Evolutionary conservation across 2,797 vertebrate genomes (phyloP), one percentile per base, ranked within the genome.

Genomic region (Chiloscyllium punctatum): DNA sequence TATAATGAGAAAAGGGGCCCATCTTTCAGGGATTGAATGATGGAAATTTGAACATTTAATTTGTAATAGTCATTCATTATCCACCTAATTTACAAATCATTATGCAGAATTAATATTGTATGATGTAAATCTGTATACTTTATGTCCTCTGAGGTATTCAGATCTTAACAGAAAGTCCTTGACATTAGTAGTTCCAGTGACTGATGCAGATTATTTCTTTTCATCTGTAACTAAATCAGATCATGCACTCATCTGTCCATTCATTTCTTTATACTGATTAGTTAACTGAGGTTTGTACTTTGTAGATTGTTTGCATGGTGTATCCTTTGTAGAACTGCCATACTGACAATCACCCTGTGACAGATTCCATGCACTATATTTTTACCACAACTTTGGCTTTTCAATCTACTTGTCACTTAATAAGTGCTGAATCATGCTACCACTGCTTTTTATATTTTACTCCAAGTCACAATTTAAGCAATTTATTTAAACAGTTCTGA

Each of bases 261-360:
- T 97, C 96, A 96, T 97, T 96, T 96, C 96, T 96, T 96, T 96
- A 88, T 97, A 96, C 96, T 96, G 97, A 97, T 97, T 97, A 97
- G 97, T 97, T 97, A 97, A 97, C 96, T 97, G 97, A 96, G 96
- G 97, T 97, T 97, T 96, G 96, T 96, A 97, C 97, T 96, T 96
- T 95, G 96, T 95, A 94, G 53, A 79, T 96, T 96, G 96, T 96
- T 96, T 95, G 6, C 0, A 51, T 96, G 96, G 96, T 82, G n/a
- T 42, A 68, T 96, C 92, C 96, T 95, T 95, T 3, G 1, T 95
- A 96, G 95, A 94, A 94, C 92, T 0, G 72, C 90, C 33, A 82
- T 25, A 2, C 1, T 74, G 94, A 53, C 82, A 95, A 68, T 66
- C 95, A 77, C 69, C 95, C 27, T 94, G 95, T 96, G 95, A 96